A percentile compares a stretch with the other conserved stretches of the same genome.
Evolutionary conservation across 2,888 invertebrate species (phyloP).

Genomic region (Erynnis tages): DNA sequence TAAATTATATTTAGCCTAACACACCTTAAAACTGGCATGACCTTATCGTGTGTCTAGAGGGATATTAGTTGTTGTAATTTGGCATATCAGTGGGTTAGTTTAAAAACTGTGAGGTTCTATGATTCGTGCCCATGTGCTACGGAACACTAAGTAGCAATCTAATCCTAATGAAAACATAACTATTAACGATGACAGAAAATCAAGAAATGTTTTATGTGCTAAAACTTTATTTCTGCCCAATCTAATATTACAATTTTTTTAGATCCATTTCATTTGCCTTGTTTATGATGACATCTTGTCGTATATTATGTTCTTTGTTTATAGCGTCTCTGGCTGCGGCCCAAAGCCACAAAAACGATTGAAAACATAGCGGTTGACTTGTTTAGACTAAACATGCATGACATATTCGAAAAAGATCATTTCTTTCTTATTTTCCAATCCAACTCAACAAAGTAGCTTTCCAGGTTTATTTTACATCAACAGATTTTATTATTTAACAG

Average conservation of each 20-base stretch:
- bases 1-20: not conserved
- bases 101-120: no score
- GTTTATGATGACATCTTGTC: slow-evolving; percentile 21
- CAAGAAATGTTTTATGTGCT: not conserved
- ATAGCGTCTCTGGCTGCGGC: slow-evolving; percentile 24
- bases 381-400: slow-evolving; percentile 8
- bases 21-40: not conserved
- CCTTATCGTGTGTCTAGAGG: no score
- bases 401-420: not conserved
- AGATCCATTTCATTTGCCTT: slow-evolving; percentile 14
- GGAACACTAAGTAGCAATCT: no score
- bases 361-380: not conserved
- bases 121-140: no score
- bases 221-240: not conserved
- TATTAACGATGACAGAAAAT: no score
- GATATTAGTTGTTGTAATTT: no score
- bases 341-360: slow-evolving; percentile 21
- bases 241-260: not conserved
- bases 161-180: no score
- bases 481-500: no score
- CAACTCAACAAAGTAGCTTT: no score
- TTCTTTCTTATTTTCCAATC: no score
- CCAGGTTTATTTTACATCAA: no score
- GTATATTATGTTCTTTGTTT: slow-evolving; percentile 26
- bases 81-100: no score